Evolutionary conservation across 2,888 invertebrate genomes (phyloP).

Genomic region (Trisateles emortualis): DNA sequence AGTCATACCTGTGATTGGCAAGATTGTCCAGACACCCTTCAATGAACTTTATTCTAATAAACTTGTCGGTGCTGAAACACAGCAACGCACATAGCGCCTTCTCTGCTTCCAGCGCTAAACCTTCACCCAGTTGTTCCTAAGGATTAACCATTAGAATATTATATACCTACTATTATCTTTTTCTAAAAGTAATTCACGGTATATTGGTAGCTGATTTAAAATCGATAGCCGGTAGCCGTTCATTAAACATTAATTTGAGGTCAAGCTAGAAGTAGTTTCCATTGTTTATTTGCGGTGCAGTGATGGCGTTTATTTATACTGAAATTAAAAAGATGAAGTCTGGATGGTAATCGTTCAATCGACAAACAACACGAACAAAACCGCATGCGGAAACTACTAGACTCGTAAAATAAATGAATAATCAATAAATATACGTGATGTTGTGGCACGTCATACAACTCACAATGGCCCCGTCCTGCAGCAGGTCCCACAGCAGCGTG

Average conservation of each 20-base stretch:
- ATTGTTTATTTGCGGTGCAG: no score
- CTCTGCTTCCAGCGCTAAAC: slow-evolving; percentile 96
- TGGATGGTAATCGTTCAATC: no score
- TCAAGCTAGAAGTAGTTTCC: no score
- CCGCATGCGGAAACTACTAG: no score
- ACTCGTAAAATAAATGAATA: not conserved
- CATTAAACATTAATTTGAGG: no score
- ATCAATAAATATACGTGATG: no score
- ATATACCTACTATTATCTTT: not conserved
- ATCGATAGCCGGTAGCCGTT: no score
- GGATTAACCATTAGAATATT: slow-evolving; percentile 22
- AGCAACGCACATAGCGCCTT: slow-evolving; percentile 96
- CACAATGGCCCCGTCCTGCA: slow-evolving; percentile 96
- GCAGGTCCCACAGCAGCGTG: slow-evolving; percentile 96
- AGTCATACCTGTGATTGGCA: slow-evolving; percentile 91
- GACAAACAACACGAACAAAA: no score
- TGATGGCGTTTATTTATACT: no score
- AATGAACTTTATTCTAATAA: slow-evolving; percentile 97
- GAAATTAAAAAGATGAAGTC: no score
- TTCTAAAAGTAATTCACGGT: no score
- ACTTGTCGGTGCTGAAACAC: slow-evolving; percentile 96
- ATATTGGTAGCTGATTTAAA: no score
- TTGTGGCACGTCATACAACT: slow-evolving; percentile 70
- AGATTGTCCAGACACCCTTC: slow-evolving; percentile 97
- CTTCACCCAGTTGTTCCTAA: slow-evolving; percentile 95